Evolutionary conservation across 2,888 invertebrate genomes (phyloP), one percentile per base, ranked within the genome.

Genomic region (Apocheima hispidaria): DNA sequence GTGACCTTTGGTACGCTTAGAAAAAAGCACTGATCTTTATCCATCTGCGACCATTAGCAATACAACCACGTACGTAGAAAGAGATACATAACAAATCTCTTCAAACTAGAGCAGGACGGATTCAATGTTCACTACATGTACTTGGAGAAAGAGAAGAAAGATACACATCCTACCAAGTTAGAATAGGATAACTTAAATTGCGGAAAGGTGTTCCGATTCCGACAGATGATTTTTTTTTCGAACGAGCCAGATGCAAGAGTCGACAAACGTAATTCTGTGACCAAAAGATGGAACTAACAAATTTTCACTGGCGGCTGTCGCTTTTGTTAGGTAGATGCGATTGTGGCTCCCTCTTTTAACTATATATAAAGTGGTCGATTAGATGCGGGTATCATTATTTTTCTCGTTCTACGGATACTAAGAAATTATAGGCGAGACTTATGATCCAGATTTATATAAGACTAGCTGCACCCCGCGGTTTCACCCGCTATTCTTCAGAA

Each of bases 161-260:
- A 64, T 48, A 51, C 30, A 6, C 10, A 28, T 33, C 50, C 38
- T 20, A n/a, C 10, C 20, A 35, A 60, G 51, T 10, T 1, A 36
- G 53, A 69, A 35, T 28, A 30, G 18, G 60, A 65, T 12, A 18
- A 38, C 26, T 3, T 21, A 63, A 64, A 44, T 62, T 67, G 61
- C 69, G 46, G 60, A 67, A 63, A 63, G 69, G 65, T 65, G 63
- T 33, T 36, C n/a, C 6, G 44, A 33, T 33, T 36, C n/a, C 6
- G 44, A 33, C 69, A 59, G 69, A 60, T 68, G 68, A 63, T 64
- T 48, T 58, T 26, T 48, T 58, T 30, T 60, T 52, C 36, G 14
- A 59, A 62, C 53, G 59, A 62, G 53, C 55, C 65, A 67, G 69
- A 58, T 65, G 66, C 52, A 59, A 2, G 12, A 7, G 6, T 3